phyloP scores from a whole-genome alignment of 1,140 invertebrate genomes.

The Wiebesia pumilae region DNA sequence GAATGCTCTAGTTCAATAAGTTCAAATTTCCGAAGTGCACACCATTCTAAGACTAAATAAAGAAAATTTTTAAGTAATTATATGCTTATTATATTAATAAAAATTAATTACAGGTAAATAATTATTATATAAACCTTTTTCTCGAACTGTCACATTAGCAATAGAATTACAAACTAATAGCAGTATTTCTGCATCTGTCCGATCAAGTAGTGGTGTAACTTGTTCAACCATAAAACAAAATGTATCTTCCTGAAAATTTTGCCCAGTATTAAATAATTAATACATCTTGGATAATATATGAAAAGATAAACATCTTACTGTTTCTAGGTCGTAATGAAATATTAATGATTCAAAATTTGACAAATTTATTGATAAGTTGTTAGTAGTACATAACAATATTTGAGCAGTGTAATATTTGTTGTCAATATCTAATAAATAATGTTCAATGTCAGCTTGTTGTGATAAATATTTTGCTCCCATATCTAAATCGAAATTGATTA shows the following conservation, averaged over 20 bases:
- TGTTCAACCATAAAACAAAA: constrained; percentile 61
- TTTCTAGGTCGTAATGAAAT: constrained; percentile 76
- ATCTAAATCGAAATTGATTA: constrained; percentile 68
- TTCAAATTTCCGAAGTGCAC: constrained; percentile 81
- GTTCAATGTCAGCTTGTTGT: constrained; percentile 69
- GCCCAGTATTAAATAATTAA: background rate
- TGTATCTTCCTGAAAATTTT: constrained; percentile 69
- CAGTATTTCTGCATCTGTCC: constrained; percentile 64
- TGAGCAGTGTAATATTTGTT: constrained; percentile 82
- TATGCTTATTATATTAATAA: constrained; percentile 39
- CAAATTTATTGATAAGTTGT: constrained; percentile 72
- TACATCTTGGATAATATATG: background rate
- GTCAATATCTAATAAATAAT: constrained; percentile 78
- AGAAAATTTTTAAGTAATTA: background rate
- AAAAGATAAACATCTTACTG: constrained; percentile 68
- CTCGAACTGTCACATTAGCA: constrained; percentile 66
- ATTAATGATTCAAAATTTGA: constrained; percentile 78
- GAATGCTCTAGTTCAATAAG: constrained; percentile 82
- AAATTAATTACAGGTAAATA: too few relatives aligned
- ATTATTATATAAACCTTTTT: constrained; percentile 60
- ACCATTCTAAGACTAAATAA: constrained; percentile 78
- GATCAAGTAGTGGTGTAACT: constrained; percentile 58
- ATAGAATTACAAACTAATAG: constrained; percentile 69
- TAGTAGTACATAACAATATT: constrained; percentile 75
- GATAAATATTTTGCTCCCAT: constrained; percentile 67